These are phyloP conservation scores for Eolophus roseicapilla DNA, from an alignment of 2,113 vertebrate species.

Conservation along the genomic window DNA sequence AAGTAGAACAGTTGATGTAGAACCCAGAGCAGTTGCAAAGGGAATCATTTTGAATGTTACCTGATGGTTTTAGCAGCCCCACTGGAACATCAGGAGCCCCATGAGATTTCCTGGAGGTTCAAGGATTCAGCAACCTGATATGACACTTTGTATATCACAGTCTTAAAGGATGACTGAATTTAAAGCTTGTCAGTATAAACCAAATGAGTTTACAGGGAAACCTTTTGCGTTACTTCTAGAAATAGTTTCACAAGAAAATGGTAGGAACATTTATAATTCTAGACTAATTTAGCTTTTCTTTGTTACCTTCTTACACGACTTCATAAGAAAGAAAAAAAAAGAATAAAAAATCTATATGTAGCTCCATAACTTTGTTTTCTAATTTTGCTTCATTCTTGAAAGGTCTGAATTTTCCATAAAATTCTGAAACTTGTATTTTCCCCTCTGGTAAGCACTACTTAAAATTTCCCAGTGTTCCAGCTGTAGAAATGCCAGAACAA, in stretches of 20 bases:
- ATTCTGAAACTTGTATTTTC: background rate
- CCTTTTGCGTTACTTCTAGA: background rate
- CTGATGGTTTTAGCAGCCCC: background rate
- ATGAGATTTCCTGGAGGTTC: background rate
- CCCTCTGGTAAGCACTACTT: background rate
- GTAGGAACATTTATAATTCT: background rate
- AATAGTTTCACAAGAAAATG: background rate
- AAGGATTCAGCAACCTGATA: background rate
- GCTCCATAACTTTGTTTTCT: background rate
- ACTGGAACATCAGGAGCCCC: background rate
- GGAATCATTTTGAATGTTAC: background rate
- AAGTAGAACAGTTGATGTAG: background rate
- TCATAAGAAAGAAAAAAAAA: background rate
- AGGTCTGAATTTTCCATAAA: background rate
- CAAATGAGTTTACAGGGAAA: background rate
- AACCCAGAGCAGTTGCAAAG: background rate
- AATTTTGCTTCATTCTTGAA: background rate
- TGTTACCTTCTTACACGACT: background rate
- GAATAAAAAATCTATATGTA: background rate
- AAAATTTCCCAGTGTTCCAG: background rate
- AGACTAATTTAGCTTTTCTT: background rate
- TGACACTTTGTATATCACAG: background rate
- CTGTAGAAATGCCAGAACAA: background rate
- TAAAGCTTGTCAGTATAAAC: background rate
- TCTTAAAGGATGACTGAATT: background rate